These are phyloP conservation scores for Byasa hedistus DNA, from an alignment of 2,888 invertebrate species.

Conservation along the genomic window DNA sequence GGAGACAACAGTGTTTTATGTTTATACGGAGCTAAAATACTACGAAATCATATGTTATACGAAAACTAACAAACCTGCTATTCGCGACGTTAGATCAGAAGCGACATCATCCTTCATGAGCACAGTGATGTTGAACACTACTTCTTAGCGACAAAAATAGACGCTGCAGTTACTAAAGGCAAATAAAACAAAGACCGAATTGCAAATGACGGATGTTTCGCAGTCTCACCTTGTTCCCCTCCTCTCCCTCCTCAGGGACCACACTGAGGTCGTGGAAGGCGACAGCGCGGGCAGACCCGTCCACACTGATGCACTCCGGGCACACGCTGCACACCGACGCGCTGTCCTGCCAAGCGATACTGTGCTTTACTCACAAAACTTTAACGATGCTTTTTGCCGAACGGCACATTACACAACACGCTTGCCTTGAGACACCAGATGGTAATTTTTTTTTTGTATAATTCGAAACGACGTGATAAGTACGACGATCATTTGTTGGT, in stretches of 20 bases:
- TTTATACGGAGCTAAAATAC: no score
- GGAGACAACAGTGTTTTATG: no score
- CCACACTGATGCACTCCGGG: conserved; percentile 73
- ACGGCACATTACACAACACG: background rate
- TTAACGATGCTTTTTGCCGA: conserved; percentile 27
- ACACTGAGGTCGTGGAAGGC: conserved; percentile 88
- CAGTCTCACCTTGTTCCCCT: conserved; percentile 53
- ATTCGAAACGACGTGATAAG: no score
- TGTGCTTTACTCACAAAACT: conserved; percentile 55
- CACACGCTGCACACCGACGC: conserved; percentile 78
- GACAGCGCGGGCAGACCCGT: conserved; percentile 61
- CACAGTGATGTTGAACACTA: no score
- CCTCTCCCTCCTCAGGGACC: conserved; percentile 85
- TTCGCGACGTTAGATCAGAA: no score
- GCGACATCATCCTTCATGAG: no score
- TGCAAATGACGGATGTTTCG: background rate
- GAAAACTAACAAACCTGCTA: no score
- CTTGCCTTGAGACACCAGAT: background rate
- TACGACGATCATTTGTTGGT: no score
- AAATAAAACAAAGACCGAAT: no score
- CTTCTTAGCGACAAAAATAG: no score
- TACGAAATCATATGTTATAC: no score
- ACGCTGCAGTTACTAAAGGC: no score
- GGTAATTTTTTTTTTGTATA: background rate
- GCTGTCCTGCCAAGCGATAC: conserved; percentile 76